These are phyloP conservation scores for Aplocera efformata DNA, from an alignment of 2,888 invertebrate genomes.

Conservation along the genomic window DNA sequence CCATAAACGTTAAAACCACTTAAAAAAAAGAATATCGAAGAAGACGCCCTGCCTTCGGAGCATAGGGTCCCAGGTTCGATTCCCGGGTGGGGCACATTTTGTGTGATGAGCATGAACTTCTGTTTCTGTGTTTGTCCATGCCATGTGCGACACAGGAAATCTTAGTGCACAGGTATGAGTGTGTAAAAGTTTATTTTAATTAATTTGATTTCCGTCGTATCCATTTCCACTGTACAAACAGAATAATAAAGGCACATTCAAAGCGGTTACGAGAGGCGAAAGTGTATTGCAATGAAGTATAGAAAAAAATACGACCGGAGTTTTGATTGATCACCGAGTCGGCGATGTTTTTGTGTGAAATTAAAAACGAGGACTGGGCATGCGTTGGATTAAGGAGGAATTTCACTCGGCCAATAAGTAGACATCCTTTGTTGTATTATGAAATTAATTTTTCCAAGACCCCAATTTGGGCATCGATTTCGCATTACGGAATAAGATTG, in stretches of 20 bases:
- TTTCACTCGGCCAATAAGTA: conserved; percentile 62
- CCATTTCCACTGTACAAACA: conserved; percentile 72
- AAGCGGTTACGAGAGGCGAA: conserved; percentile 72
- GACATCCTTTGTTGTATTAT: conserved; percentile 58
- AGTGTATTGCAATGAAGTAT: conserved; percentile 73
- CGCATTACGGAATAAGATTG: conserved; percentile 49
- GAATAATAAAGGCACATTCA: conserved; percentile 69
- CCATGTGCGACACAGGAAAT: conserved; percentile 3
- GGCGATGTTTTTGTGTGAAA: conserved; percentile 74
- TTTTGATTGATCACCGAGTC: conserved; percentile 79
- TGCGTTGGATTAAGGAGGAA: conserved; percentile 75
- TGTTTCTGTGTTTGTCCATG: no score
- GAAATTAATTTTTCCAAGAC: conserved; percentile 52
- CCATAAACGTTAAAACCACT: no score
- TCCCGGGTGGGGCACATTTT: no score
- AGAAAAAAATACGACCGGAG: conserved; percentile 65
- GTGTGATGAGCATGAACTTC: no score
- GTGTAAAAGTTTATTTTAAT: conserved; percentile 57
- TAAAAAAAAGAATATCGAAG: no score
- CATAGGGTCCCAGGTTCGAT: no score
- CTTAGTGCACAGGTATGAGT: conserved; percentile 1
- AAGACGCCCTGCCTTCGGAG: no score
- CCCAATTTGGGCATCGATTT: conserved; percentile 56
- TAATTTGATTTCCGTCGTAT: conserved; percentile 71
- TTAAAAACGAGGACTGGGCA: conserved; percentile 75